Evolutionary conservation across 2,888 invertebrate species (phyloP).

Genomic region (Synanthedon vespiformis): DNA sequence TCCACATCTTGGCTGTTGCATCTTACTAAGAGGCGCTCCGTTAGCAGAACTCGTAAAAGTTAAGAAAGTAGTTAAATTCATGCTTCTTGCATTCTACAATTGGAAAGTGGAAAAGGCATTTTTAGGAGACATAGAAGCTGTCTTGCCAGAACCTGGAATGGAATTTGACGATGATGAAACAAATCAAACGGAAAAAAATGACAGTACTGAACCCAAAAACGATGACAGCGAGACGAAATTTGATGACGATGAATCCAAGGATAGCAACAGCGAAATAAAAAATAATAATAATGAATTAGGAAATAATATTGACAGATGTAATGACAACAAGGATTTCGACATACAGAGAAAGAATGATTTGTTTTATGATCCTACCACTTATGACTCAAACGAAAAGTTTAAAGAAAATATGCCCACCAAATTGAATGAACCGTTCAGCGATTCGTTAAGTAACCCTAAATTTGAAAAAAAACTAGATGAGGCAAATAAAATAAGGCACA

Average conservation of each 20-base stretch:
- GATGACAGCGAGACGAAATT: background rate
- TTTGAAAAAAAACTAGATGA: background rate
- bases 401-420: conserved; percentile 3
- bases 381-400: background rate
- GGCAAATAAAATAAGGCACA: conserved; percentile 3
- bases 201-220: background rate
- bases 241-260: background rate
- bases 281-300: background rate
- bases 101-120: conserved; percentile 93
- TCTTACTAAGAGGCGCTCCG: conserved; percentile 84
- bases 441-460: background rate
- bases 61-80: conserved; percentile 84
- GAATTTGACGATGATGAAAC: conserved; percentile 38
- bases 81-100: conserved; percentile 89
- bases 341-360: background rate
- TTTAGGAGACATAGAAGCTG: conserved; percentile 83
- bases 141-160: conserved; percentile 53
- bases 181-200: background rate
- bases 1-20: conserved; percentile 86
- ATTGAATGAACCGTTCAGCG: conserved; percentile 1
- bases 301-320: background rate
- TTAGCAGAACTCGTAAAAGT: conserved; percentile 81
- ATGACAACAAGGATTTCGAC: background rate
- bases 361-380: background rate
- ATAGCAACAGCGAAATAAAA: background rate